Conservation (phyloP, 2,888 invertebrate species). For the Hybos culiciformis region DNA sequence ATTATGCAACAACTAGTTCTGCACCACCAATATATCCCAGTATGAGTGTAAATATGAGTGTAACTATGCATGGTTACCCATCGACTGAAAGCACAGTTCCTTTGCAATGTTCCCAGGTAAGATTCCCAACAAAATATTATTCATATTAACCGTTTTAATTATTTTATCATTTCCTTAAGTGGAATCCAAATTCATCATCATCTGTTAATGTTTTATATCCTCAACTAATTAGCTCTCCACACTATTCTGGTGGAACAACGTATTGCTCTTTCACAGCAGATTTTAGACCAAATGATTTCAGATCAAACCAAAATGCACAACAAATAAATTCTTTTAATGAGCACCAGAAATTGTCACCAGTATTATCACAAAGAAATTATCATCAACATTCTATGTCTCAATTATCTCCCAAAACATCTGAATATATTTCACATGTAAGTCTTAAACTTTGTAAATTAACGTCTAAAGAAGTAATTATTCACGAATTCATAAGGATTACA, state of each 20-base stretch:
- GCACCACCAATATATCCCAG: conserved; percentile 59
- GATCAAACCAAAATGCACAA: conserved; percentile 10
- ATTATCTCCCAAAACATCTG: conserved; percentile 11
- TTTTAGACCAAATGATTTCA: conserved; percentile 48
- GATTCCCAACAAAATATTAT: neutral
- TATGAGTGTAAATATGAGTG: conserved; percentile 97
- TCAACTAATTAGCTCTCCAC: conserved; percentile 50
- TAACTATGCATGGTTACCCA: conserved; percentile 79
- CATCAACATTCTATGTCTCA: conserved; percentile 14
- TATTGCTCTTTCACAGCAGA: conserved; percentile 78
- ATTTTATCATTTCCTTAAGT: conserved; percentile 32
- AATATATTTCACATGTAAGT: no score
- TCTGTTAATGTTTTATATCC: conserved; percentile 52
- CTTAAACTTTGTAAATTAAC: no score
- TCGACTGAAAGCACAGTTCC: conserved; percentile 32
- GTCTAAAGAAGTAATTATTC: no score
- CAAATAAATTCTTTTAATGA: neutral
- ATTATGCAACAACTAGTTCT: conserved; percentile 21
- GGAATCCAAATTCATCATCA: conserved; percentile 50
- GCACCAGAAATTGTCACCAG: neutral
- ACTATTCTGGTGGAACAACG: conserved; percentile 54
- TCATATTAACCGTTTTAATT: neutral
- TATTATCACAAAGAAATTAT: conserved; percentile 17
- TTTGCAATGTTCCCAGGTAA: conserved; percentile 52
- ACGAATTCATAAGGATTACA: no score